Evolutionary conservation across 2,888 invertebrate genomes (phyloP).

Genomic region (Megastigmus dorsalis): DNA sequence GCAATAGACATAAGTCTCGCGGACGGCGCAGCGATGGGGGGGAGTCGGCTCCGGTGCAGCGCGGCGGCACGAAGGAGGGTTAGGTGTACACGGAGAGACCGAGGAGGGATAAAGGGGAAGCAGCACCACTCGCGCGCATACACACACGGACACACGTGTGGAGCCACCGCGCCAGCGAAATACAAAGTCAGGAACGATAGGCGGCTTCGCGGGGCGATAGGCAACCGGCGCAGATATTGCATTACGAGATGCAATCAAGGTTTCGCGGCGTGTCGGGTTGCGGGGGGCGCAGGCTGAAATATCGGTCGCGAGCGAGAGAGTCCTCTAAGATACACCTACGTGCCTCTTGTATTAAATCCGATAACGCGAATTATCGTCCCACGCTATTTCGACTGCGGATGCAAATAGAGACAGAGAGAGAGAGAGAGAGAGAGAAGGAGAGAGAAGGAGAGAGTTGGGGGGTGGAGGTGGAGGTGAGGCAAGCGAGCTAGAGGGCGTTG

Average conservation of each 20-base stretch:
- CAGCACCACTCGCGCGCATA: neutral
- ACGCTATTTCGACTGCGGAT: constrained; percentile 49
- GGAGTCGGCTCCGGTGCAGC: constrained; percentile 8
- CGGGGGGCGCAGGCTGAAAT: constrained; percentile 58
- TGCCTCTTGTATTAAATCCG: constrained; percentile 58
- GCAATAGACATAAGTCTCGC: constrained; percentile 38
- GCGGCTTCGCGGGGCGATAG: constrained; percentile 34
- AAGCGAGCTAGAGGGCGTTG: too few species aligned
- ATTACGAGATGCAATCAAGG: constrained; percentile 61
- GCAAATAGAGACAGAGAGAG: too few species aligned
- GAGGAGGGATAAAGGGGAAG: too few species aligned
- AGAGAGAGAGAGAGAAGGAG: too few species aligned
- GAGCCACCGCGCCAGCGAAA: too few species aligned
- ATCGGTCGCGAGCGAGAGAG: constrained; percentile 55
- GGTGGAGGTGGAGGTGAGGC: too few species aligned
- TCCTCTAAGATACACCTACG: neutral
- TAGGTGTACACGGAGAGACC: too few species aligned
- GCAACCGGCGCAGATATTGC: constrained; percentile 55
- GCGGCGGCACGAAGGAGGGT: neutral
- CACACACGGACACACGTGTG: neutral
- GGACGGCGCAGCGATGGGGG: neutral
- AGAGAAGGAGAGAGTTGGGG: too few species aligned
- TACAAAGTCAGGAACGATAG: constrained; percentile 33
- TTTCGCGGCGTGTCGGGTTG: constrained; percentile 57
- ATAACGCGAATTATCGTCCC: constrained; percentile 65